Base-by-base conservation (phyloP, 92 coral and sea anemone species). In the Metridium senile region DNA sequence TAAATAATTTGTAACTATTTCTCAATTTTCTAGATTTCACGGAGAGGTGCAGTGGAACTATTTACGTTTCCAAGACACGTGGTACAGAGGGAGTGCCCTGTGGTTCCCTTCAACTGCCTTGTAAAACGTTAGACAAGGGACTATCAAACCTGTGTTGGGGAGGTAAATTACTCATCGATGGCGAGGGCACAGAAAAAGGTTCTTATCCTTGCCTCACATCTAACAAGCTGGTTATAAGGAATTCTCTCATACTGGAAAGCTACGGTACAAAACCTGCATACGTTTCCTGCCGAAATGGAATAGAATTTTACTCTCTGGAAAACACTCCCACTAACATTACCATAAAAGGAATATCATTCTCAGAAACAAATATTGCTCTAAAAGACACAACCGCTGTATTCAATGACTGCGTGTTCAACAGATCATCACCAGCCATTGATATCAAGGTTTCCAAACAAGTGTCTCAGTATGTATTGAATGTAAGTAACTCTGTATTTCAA, bases 261-360 rank as follows among this genome's bases (percentile, higher is more conserved):
- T 74, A 74, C 58, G 19, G 19, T 11, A 33, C 32, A 18, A 53
- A 58, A 17, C 19, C 70, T 35, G 70, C 70, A 34, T 52, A 39
- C 52, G 33, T 74, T 10, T 59, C 79, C 11, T 74, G 79, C 33
- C 58, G 28, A 22, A n/a, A 35, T 35, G 79, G 79, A 26, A 74
- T 74, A 11, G 9, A 13, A 8, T 16, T 74, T 18, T 18, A 23
- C 33, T 7, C 46, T 19, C 79, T 26, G 1, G 58, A 54, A 39
- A 4, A n/a, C 9, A 31, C 22, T 22, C 23, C 19, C 20, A 57
- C 22, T 13, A 33, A 35, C 22, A 46, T 73, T 21, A 57, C 56
- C 1, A 58, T 73, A 11, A 73, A 28, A 30, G 78, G 68, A 11
- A 49, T 75, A 18, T 23, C 17, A 11, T 63, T 75, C 45, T 39